Evolutionary conservation across 1,140 invertebrate genomes (phyloP).

Genomic region (Lordiphosa collinella): DNA sequence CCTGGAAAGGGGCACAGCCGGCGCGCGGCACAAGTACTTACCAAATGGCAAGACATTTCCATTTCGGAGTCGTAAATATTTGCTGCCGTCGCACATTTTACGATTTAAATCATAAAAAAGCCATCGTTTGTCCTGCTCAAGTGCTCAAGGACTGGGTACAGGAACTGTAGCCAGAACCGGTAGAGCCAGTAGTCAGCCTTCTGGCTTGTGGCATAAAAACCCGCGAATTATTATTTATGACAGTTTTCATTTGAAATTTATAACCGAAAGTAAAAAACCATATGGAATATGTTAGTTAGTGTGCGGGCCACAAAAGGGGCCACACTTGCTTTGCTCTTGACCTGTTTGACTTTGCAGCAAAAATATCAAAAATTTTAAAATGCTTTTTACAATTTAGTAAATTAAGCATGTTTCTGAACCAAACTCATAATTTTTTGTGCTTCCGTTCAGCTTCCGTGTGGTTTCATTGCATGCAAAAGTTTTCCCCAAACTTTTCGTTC

Average conservation of each 20-base stretch:
- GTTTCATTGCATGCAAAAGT: too few species aligned
- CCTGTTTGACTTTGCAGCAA: too few species aligned
- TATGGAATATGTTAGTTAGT: constrained; percentile 63
- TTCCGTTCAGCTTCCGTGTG: too few species aligned
- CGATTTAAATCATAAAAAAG: constrained; percentile 72
- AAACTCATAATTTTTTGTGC: too few species aligned
- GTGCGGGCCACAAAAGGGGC: too few species aligned
- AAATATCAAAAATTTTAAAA: too few species aligned
- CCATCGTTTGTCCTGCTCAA: constrained; percentile 46
- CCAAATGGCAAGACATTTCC: constrained; percentile 58
- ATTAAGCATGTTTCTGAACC: too few species aligned
- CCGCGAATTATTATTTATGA: constrained; percentile 72
- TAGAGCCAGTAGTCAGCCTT: constrained; percentile 26
- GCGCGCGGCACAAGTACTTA: constrained; percentile 48
- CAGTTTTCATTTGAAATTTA: constrained; percentile 73
- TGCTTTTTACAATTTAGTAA: too few species aligned
- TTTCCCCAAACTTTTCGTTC: too few species aligned
- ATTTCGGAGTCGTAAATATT: constrained; percentile 72
- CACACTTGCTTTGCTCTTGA: too few species aligned
- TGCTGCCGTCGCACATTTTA: constrained; percentile 52
- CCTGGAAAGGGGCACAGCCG: constrained; percentile 15
- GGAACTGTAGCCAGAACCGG: not conserved
- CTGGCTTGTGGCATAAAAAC: constrained; percentile 57
- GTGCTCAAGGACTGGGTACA: not conserved
- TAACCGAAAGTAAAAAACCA: constrained; percentile 56